phyloP scores from a whole-genome alignment of 2,888 invertebrate genomes.

The Rambutsinella grinnellia region DNA sequence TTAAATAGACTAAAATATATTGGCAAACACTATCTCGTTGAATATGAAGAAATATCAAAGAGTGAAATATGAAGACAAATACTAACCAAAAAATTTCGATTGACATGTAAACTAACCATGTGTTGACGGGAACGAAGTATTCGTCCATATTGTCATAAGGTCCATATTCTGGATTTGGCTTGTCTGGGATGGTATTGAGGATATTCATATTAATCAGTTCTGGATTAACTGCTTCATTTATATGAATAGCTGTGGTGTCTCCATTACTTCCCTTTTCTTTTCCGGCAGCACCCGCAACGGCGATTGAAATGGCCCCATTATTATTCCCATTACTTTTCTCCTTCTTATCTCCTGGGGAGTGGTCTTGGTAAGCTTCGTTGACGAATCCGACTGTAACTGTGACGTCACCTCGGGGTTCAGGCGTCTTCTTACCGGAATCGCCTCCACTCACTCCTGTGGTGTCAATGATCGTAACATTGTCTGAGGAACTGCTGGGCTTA shows the following conservation, averaged over 20 bases:
- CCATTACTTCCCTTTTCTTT: constrained; percentile 3
- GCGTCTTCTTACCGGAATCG: constrained; percentile 27
- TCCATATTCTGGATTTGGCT: constrained; percentile 72
- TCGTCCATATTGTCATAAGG: constrained; percentile 80
- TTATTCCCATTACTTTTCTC: constrained; percentile 32
- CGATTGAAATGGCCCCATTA: constrained; percentile 34
- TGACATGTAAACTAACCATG: no score
- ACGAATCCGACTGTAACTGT: constrained; percentile 58
- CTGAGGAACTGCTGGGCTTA: not conserved
- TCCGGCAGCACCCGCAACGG: constrained; percentile 22
- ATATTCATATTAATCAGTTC: constrained; percentile 81
- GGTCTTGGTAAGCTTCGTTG: constrained; percentile 57
- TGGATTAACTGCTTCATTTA: constrained; percentile 80
- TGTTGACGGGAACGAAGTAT: constrained; percentile 88
- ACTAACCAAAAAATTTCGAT: no score
- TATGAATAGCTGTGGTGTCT: constrained; percentile 15
- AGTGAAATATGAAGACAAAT: no score
- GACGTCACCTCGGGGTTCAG: constrained; percentile 51
- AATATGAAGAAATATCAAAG: no score
- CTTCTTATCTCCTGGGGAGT: constrained; percentile 41
- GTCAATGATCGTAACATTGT: constrained; percentile 30
- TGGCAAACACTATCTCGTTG: no score
- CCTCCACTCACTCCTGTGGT: constrained; percentile 13
- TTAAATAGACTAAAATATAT: no score
- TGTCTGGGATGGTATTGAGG: constrained; percentile 74